Base-by-base conservation (phyloP, 1,140 invertebrate species). In the Apis dorsata region DNA sequence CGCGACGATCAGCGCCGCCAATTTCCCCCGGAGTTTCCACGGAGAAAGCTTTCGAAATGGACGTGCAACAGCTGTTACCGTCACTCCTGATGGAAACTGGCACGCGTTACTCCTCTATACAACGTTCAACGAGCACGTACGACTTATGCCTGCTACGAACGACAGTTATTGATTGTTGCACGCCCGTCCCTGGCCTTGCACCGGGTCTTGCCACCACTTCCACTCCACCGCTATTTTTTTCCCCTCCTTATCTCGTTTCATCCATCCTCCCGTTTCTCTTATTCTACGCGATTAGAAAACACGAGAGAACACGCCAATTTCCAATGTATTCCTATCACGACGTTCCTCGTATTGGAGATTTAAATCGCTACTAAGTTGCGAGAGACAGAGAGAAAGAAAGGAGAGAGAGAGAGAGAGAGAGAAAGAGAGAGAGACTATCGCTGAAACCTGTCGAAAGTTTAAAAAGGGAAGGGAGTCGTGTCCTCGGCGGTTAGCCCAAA, bases 41-140 rank as follows among this genome's bases (percentile, higher is more conserved):
- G 79, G 85, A 86, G 88, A 89, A 88, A 88, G 87, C 81, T 86
- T 85, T 62, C 51, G 79, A 86, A 88, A 89, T 89, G 88, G 87
- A 89, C 88, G 88, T 86, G 88, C 88, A 89, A 89, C 88, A 89
- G 88, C 88, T 89, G 88, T 89, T 89, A 88, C 84, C 88, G 84
- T 88, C 86, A 88, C 84, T 88, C 88, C 76, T 77, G 85, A 87
- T 89, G 85, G 88, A 88, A 88, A 88, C 88, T 88, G 88, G 88
- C 88, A 89, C 88, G 87, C 87, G 88, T 86, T 84, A 62, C 81
- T 60, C 74, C 81, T 79, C 78, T 76, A 55, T 86, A 80, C 74
- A 88, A 89, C 88, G 87, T 77, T 79, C 84, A 44, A 59, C 87
- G 83, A 89, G 88, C 88, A 89, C 88, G 88, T 89, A 89, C 88